Evolutionary conservation across 1,140 invertebrate genomes (phyloP), one percentile per base, ranked within the genome.

Genomic region (Lordiphosa mommai): DNA sequence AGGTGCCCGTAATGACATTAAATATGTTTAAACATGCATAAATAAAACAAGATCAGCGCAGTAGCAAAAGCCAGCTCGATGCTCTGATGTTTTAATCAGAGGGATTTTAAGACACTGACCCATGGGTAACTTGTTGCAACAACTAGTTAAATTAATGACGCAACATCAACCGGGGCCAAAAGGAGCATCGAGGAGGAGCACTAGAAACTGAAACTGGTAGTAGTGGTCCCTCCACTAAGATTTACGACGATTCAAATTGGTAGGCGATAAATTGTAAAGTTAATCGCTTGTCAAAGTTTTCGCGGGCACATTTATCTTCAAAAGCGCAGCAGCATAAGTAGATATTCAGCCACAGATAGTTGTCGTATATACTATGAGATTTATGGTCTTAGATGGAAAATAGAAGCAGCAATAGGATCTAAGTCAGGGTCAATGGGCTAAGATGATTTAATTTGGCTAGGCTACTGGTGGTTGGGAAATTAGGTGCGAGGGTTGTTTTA

Each of bases 1-100:
- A 61, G 53, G 70, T 66, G 72, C 72, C 60, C 68, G 60, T 72
- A 84, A 77, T 85, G 77, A 84, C 77, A 84, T 84, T 84, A 84
- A 84, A 84, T 84, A 84, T 84, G 79, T 84, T 84, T 84, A 84
- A 85, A 73, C 79, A 82, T 84, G 77, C 77, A 82, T 82, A 84
- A 84, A 82, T 82, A 82, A 84, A 84, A 61, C 20, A 43, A 33
- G 32, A 47, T 23, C 46, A 27, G 12, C 0, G 38, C 40, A 49
- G 20, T 3, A 36, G 27, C 29, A 38, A 27, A 13, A 27, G 41
- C 33, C 36, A 10, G 50, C 40, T 27, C 14, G 10, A 12, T 5
- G 27, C 20, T 17, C 67, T 77, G 77, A 85, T 84, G 72, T 72
- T 84, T 84, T 84, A 84, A 84, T 84, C 77, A 79, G 72, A 58